Conservation (phyloP, 2,113 vertebrate genomes). For the Buteo buteo region DNA sequence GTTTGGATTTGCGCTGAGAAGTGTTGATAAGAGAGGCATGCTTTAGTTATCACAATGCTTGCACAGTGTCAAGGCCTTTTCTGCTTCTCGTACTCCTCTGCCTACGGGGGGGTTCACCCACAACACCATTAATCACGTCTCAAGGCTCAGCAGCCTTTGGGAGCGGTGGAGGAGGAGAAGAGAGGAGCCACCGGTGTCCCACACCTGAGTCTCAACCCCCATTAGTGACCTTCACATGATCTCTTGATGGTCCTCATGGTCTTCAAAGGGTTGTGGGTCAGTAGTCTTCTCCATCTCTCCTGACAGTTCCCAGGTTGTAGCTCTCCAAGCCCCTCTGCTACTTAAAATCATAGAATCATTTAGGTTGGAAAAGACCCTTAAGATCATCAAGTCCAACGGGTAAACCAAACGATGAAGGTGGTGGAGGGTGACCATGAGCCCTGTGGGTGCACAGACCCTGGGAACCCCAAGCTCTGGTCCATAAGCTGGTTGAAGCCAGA, state of each 20-base stretch:
- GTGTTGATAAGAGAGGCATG: neutral
- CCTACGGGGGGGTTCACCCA: neutral
- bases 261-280: neutral
- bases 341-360: neutral
- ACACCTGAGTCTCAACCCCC: fast-evolving
- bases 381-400: fast-evolving
- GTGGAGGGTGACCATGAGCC: neutral
- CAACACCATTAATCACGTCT: fast-evolving
- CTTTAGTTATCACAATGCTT: neutral
- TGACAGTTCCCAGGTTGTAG: neutral
- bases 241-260: neutral
- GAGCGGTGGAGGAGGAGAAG: neutral
- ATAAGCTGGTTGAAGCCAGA: neutral
- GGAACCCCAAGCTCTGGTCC: neutral
- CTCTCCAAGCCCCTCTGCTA: neutral
- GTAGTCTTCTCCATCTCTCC: neutral
- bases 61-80: neutral
- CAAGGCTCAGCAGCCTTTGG: neutral
- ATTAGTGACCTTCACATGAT: neutral
- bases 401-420: neutral
- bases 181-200: neutral
- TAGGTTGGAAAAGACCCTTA: neutral
- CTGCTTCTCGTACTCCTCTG: neutral
- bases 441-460: neutral
- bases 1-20: neutral